phyloP scores from a whole-genome alignment of 1,140 invertebrate genomes.

The Archegozetes longisetosus region DNA sequence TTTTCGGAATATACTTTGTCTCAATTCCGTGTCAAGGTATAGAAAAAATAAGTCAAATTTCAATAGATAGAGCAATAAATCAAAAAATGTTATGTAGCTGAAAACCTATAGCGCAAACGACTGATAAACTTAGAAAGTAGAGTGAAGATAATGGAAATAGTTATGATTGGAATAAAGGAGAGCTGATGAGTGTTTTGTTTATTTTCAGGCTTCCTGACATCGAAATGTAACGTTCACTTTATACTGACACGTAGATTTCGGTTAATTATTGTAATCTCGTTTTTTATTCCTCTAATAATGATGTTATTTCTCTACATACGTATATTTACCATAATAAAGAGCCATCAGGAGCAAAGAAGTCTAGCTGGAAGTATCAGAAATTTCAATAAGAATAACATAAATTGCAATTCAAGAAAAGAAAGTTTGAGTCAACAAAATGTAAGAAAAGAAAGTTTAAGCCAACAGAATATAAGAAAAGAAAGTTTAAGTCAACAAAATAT shows the following conservation, averaged over 20 bases:
- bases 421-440: not conserved
- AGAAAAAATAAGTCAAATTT: not conserved
- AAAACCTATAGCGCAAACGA: too few relatives aligned
- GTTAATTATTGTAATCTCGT: slow-evolving; percentile 16
- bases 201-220: slow-evolving; percentile 12
- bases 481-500: not conserved
- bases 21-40: slow-evolving; percentile 19
- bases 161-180: too few relatives aligned
- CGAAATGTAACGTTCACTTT: slow-evolving; percentile 12
- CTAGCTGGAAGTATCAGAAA: not conserved
- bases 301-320: slow-evolving; percentile 43
- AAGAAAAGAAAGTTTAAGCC: not conserved
- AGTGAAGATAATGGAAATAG: too few relatives aligned
- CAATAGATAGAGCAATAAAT: not conserved
- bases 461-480: not conserved
- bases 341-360: slow-evolving; percentile 33
- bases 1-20: slow-evolving; percentile 12
- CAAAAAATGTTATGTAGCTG: too few relatives aligned
- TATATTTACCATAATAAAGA: slow-evolving; percentile 38
- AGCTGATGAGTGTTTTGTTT: too few relatives aligned
- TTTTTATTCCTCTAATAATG: slow-evolving; percentile 33
- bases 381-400: not conserved
- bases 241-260: slow-evolving; percentile 12
- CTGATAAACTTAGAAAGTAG: too few relatives aligned
- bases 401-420: too few relatives aligned